phyloP scores from a whole-genome alignment of 30 jellyfish, hydroid and myxozoan genomes.

The Haliclystus octoradiatus region DNA sequence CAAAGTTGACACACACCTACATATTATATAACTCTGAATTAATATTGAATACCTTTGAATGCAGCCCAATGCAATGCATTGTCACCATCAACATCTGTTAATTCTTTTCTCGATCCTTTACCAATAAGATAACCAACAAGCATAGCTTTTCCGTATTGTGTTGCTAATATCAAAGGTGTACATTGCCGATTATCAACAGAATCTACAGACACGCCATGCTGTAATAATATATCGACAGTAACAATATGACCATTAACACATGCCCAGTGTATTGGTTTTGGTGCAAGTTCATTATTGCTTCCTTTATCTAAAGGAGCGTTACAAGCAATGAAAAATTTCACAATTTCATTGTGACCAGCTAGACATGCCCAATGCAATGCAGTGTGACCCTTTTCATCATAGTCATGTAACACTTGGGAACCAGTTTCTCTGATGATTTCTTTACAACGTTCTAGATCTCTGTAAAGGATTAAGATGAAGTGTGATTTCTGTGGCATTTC shows the following conservation, averaged over 20 bases:
- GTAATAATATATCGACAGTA: conserved; percentile 74
- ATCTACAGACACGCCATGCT: conserved; percentile 84
- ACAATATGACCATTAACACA: conserved; percentile 90
- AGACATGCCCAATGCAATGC: conserved; percentile 98
- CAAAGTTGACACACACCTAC: too few relatives aligned
- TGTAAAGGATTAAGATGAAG: too few relatives aligned
- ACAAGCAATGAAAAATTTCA: conserved; percentile 51
- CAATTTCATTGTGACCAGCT: conserved; percentile 86
- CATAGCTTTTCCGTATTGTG: conserved; percentile 83
- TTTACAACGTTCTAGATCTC: conserved; percentile 74
- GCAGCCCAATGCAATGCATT: conserved; percentile 96
- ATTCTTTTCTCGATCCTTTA: conserved; percentile 88
- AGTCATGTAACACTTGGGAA: conserved; percentile 35
- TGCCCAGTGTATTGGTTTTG: conserved; percentile 98
- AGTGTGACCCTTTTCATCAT: conserved; percentile 89
- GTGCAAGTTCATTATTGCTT: conserved; percentile 76
- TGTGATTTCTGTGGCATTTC: too few relatives aligned
- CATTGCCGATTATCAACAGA: conserved; percentile 67
- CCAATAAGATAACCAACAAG: conserved; percentile 84
- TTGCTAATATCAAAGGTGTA: conserved; percentile 86
- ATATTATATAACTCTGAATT: too few relatives aligned
- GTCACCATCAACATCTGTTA: conserved; percentile 90
- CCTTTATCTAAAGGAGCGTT: conserved; percentile 83
- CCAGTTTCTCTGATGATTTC: conserved; percentile 47
- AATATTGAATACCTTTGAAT: conserved; percentile 93